Percentiles rank a stretch among this genome's conserved stretches.
phyloP scores from a whole-genome alignment of 2,113 vertebrate species.

The Phrynosoma platyrhinos region DNA sequence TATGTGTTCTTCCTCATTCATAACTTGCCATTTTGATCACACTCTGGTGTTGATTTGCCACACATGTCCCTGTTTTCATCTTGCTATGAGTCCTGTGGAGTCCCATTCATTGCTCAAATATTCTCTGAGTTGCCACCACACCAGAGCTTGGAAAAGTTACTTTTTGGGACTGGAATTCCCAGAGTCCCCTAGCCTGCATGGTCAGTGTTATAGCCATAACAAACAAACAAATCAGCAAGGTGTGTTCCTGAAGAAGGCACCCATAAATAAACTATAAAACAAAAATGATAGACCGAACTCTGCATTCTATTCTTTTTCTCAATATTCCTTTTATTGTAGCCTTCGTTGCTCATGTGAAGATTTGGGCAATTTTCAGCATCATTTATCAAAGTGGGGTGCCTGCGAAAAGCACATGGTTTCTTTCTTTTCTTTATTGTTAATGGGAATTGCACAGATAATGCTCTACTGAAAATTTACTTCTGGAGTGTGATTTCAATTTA shows the following conservation, averaged over 20 bases:
- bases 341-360: constrained; percentile 3
- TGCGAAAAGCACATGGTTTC: neutral
- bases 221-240: neutral
- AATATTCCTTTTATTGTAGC: neutral
- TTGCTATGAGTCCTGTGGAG: no score
- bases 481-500: constrained; percentile 25
- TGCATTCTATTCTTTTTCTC: neutral
- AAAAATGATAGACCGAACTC: neutral
- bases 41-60: no score
- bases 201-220: no score
- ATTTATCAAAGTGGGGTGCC: neutral
- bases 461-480: constrained; percentile 22
- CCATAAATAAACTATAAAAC: neutral
- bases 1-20: no score
- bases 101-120: no score
- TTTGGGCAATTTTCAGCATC: constrained; percentile 11
- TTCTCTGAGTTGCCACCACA: no score
- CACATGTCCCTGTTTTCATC: no score
- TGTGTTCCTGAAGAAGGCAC: neutral
- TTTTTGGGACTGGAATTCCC: neutral
- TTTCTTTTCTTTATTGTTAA: neutral
- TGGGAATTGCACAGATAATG: constrained; percentile 19
- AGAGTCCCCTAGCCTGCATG: no score
- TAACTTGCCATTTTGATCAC: no score
- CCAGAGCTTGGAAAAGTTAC: no score